These are phyloP conservation scores for Monopterus albus DNA, from an alignment of 2,113 vertebrate genomes.

Conservation along the genomic window DNA sequence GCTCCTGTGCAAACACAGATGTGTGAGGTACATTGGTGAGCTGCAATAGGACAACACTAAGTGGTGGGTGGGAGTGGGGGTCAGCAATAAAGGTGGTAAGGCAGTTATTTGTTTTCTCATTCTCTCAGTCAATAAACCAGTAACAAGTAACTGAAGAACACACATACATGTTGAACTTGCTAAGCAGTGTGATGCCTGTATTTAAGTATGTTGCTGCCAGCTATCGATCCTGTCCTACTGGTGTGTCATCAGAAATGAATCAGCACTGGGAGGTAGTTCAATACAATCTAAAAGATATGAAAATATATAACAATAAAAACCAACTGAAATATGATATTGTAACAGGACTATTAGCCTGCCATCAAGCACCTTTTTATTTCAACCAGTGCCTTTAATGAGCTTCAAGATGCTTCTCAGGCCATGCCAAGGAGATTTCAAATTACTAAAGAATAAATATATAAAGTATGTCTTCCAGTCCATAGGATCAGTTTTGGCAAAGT, in stretches of 20 bases:
- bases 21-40: slow-evolving; percentile 22
- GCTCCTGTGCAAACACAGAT: slow-evolving; percentile 59
- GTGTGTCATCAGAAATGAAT: background rate
- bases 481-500: background rate
- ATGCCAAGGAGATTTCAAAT: background rate
- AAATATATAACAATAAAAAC: background rate
- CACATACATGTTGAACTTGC: slow-evolving; percentile 50
- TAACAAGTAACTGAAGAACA: slow-evolving; percentile 47
- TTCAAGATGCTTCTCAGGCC: background rate
- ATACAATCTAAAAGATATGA: too few species aligned
- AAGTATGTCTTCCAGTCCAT: too few species aligned
- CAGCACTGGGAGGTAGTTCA: too few species aligned
- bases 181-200: slow-evolving; percentile 27
- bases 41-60: slow-evolving; percentile 2
- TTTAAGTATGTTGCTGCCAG: background rate
- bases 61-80: background rate
- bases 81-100: slow-evolving; percentile 47
- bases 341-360: background rate
- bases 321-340: too few species aligned
- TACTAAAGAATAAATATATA: background rate
- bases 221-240: background rate
- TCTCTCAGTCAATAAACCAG: slow-evolving; percentile 63
- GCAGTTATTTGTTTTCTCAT: slow-evolving; percentile 57
- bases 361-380: too few species aligned
- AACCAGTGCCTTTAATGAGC: too few species aligned